phyloP scores from a whole-genome alignment of 2,888 invertebrate genomes.

The Xylota segnis region DNA sequence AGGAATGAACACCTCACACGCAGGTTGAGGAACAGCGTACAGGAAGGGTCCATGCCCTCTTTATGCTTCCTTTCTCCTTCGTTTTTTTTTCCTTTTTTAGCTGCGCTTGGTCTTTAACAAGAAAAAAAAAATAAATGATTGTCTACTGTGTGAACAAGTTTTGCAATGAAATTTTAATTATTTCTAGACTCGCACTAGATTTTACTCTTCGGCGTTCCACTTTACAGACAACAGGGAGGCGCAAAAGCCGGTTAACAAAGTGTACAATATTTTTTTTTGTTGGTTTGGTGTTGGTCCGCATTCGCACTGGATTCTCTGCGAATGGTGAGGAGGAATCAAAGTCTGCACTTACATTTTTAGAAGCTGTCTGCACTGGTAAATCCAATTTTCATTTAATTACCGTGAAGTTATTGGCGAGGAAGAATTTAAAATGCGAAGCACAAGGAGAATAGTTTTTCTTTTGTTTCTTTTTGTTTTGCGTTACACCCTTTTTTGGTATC shows the following conservation, averaged over 20 bases:
- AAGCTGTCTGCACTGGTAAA: slow-evolving; percentile 59
- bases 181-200: slow-evolving; percentile 12
- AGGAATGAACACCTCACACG: slow-evolving; percentile 17
- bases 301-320: neutral
- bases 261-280: neutral
- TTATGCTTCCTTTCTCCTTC: slow-evolving; percentile 24
- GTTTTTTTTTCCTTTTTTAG: slow-evolving; percentile 12
- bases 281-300: slow-evolving; percentile 1
- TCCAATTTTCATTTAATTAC: slow-evolving; percentile 63
- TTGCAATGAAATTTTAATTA: slow-evolving; percentile 37
- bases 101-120: slow-evolving; percentile 28
- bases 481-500: slow-evolving; percentile 67
- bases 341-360: slow-evolving; percentile 67
- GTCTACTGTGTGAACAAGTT: slow-evolving; percentile 38
- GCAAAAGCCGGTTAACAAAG: slow-evolving; percentile 60
- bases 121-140: slow-evolving; percentile 28
- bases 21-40: neutral
- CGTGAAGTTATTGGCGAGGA: slow-evolving; percentile 22
- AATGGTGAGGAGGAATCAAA: slow-evolving; percentile 40
- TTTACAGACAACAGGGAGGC: slow-evolving; percentile 37
- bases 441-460: slow-evolving; percentile 25
- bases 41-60: slow-evolving; percentile 69
- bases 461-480: slow-evolving; percentile 37
- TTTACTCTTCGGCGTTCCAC: slow-evolving; percentile 21
- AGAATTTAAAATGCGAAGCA: slow-evolving; percentile 20